phyloP scores from a whole-genome alignment of 2,113 vertebrate genomes.

The Nothoprocta pentlandii region DNA sequence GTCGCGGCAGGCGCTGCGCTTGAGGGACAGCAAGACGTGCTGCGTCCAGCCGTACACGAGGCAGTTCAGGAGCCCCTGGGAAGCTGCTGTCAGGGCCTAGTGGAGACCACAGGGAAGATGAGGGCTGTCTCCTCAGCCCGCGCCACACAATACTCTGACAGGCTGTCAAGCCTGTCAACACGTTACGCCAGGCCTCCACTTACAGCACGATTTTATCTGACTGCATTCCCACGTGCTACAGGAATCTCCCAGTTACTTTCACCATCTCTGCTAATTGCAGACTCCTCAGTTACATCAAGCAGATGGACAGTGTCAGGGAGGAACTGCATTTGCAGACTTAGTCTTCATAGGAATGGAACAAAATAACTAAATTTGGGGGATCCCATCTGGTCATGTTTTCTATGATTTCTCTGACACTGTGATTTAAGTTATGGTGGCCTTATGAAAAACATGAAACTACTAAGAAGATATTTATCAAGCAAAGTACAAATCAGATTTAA shows the following conservation, averaged over 20 bases:
- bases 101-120: not conserved
- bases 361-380: not conserved
- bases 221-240: rapidly evolving
- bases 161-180: not conserved
- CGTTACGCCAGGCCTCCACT: rapidly evolving
- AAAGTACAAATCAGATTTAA: not conserved
- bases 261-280: not conserved
- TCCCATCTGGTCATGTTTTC: not conserved
- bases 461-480: not conserved
- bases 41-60: conserved; percentile 89
- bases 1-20: conserved; percentile 74
- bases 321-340: not conserved
- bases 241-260: not conserved
- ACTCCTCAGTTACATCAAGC: not conserved
- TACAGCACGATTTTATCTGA: not conserved
- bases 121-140: not conserved
- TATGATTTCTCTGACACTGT: not conserved
- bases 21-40: conserved; percentile 75
- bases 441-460: not conserved
- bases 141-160: not conserved
- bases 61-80: conserved; percentile 92
- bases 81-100: conserved; percentile 88
- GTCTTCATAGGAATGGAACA: not conserved
- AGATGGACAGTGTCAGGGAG: not conserved
- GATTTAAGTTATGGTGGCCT: not conserved